Evolutionary conservation across 2,888 invertebrate species (phyloP).

Genomic region (Ichneumoninae sp.): DNA sequence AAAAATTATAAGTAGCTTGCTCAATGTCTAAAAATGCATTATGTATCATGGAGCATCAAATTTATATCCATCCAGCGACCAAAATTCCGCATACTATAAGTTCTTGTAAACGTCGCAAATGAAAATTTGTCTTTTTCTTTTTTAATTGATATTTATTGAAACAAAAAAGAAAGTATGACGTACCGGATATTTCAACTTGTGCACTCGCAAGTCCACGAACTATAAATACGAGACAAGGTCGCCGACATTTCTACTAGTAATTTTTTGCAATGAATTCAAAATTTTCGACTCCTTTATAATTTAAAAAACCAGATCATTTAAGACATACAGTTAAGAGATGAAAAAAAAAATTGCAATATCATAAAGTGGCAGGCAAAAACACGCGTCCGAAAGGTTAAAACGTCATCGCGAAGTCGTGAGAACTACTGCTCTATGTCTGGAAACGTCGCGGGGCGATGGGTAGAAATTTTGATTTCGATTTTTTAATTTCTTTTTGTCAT

Average conservation of each 20-base stretch:
- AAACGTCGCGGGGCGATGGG: conserved; percentile 56
- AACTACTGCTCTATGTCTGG: conserved; percentile 26
- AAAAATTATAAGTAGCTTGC: background rate
- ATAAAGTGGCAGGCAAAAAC: conserved; percentile 60
- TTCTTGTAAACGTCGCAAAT: background rate
- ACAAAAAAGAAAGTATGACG: background rate
- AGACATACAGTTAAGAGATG: background rate
- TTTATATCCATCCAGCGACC: background rate
- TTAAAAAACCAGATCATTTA: background rate
- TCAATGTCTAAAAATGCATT: background rate
- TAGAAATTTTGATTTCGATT: conserved; percentile 25
- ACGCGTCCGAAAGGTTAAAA: conserved; percentile 79
- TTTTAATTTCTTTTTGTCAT: conserved; percentile 1
- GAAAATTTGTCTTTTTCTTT: background rate
- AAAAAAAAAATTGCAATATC: conserved; percentile 64
- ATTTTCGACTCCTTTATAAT: background rate
- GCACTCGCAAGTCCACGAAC: conserved; percentile 12
- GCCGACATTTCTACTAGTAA: conserved; percentile 1
- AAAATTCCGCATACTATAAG: background rate
- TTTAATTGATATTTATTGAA: background rate
- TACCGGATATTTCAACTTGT: background rate
- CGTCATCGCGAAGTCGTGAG: conserved; percentile 71
- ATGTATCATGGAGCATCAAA: background rate
- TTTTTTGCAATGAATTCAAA: background rate
- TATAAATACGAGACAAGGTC: conserved; percentile 62